These are phyloP conservation scores for Eugnorisma glareosa DNA, from an alignment of 2,888 invertebrate genomes.

Conservation along the genomic window DNA sequence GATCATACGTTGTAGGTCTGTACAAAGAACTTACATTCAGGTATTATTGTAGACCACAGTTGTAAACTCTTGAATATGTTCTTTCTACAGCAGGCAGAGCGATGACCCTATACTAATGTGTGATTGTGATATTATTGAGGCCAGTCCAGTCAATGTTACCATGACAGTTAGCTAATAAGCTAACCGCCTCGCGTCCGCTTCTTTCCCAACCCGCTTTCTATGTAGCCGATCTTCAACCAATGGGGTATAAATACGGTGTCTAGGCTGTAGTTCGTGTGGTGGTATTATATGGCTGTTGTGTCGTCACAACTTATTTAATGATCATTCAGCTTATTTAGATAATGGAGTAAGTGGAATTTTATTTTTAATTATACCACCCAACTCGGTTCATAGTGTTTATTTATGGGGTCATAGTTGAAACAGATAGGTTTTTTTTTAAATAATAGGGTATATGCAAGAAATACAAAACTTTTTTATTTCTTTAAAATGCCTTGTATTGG, in stretches of 20 bases:
- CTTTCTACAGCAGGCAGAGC: too few species aligned
- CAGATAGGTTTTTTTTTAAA: not conserved
- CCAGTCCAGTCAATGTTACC: not conserved
- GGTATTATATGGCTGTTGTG: slow-evolving; percentile 50
- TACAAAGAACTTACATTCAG: too few species aligned
- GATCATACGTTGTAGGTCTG: too few species aligned
- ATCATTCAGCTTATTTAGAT: slow-evolving; percentile 59
- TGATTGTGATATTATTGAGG: too few species aligned
- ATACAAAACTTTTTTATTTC: too few species aligned
- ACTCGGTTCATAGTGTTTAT: slow-evolving; percentile 11
- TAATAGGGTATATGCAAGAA: too few species aligned
- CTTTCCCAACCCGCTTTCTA: not conserved
- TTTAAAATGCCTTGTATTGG: too few species aligned
- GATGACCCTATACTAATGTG: too few species aligned
- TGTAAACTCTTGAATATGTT: too few species aligned
- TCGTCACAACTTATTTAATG: slow-evolving; percentile 54
- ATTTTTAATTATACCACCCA: slow-evolving; percentile 36
- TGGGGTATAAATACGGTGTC: slow-evolving; percentile 47
- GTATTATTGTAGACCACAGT: too few species aligned
- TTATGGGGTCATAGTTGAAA: slow-evolving; percentile 19
- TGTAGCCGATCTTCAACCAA: not conserved
- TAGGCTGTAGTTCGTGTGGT: slow-evolving; percentile 10
- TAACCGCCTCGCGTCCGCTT: not conserved
- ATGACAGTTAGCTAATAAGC: not conserved
- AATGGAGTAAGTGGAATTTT: slow-evolving; percentile 58